Base-by-base conservation (phyloP, 2,888 invertebrate species). In the Lasius platythorax region DNA sequence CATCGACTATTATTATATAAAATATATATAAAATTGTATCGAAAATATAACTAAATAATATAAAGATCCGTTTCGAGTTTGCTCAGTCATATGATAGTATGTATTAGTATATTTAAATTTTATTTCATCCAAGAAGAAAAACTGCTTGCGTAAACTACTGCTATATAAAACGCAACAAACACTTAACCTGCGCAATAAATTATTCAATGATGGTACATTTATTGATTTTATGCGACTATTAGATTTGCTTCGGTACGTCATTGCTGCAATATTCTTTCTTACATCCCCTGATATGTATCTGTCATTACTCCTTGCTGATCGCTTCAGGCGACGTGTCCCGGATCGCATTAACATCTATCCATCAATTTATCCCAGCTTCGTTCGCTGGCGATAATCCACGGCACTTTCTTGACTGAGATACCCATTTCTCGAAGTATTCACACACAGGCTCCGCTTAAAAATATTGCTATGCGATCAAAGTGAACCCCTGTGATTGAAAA, bases 281-380 rank as follows among this genome's bases (percentile, higher is more conserved):
- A 37, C 5, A 18, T 72, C 28, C n/a, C 50, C 30, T 12, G 33
- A 46, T 50, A 61, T 23, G 12, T 33, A 81, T 63, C 43, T 23
- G 61, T 61, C 72, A 72, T 58, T 72, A 79, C 61, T 72, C 46
- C 18, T 43, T 68, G 28, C 28, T 76, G 68, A 28, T 5, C 37
- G 79, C 79, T 81, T 61, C 61, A 72, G 46, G 79, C 79, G 72
- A 81, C 37, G 72, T 73, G 79, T 81, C 79, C 61, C 79, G 72
- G 46, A 72, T 72, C 46, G 72, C 72, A 81, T 72, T 81, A 81
- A 72, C 79, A 63, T 81, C 61, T 81, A 81, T 81, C 79, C 79
- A 53, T 81, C 79, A 81, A 61, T 72, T 37, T 72, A 70, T 53
- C 53, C 58, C 23, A 40, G n/a, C 30, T 33, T 6, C 15, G 61